phyloP scores from a whole-genome alignment of 2,113 vertebrate species.

The Malurus melanocephalus region DNA sequence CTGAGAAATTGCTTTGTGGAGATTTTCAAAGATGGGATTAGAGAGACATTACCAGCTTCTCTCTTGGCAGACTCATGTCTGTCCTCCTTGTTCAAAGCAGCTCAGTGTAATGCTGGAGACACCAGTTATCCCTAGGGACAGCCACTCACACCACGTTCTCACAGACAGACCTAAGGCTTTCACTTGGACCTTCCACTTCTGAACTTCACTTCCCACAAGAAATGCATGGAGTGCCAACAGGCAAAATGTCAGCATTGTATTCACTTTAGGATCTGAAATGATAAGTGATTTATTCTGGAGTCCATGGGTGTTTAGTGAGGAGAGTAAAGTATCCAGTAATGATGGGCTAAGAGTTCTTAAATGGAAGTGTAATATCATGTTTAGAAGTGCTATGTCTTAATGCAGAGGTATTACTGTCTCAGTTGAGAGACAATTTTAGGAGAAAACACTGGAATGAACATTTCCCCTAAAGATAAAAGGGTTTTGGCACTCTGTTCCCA shows the following conservation, averaged over 20 bases:
- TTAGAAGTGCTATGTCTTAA: neutral
- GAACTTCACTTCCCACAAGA: neutral
- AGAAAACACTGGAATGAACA: too few species aligned
- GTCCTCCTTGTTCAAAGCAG: neutral
- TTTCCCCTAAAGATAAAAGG: too few species aligned
- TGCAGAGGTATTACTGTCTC: neutral
- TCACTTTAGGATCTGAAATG: neutral
- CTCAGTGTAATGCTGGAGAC: neutral
- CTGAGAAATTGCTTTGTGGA: constrained; percentile 28
- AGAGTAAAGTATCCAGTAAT: neutral
- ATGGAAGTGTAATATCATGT: neutral
- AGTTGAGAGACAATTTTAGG: too few species aligned
- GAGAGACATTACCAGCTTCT: neutral
- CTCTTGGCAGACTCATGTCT: neutral
- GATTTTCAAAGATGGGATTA: neutral
- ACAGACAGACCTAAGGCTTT: neutral
- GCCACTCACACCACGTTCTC: neutral
- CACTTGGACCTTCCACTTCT: neutral
- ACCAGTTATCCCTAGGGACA: neutral
- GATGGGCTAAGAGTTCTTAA: neutral
- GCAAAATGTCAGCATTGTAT: neutral
- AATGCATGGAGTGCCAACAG: neutral
- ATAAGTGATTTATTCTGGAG: neutral
- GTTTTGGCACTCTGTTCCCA: too few species aligned
- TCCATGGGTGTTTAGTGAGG: neutral